These are phyloP conservation scores for Labeo calbasu DNA, from an alignment of 2,797 vertebrate genomes.

Conservation along the genomic window DNA sequence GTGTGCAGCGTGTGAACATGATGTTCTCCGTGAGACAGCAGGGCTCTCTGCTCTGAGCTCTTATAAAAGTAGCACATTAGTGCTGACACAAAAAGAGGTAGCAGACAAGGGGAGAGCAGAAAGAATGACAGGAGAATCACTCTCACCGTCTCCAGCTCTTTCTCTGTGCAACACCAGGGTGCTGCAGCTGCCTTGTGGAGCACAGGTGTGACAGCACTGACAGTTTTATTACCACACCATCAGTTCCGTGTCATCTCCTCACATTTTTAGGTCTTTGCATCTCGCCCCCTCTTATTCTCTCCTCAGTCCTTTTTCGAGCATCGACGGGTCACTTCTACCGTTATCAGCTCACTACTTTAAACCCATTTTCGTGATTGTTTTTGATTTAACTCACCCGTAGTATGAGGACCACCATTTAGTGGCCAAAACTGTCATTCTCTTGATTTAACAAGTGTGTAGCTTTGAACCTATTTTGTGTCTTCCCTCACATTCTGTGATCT, in stretches of 20 bases:
- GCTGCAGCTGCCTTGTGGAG: conserved; percentile 60
- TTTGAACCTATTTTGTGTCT: conserved; percentile 1
- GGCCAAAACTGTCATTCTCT: background rate
- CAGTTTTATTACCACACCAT: conserved; percentile 63
- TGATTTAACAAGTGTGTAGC: conserved; percentile 26
- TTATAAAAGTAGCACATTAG: conserved; percentile 58
- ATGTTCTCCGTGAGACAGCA: conserved; percentile 51
- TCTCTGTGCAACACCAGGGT: conserved; percentile 72
- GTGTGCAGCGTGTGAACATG: conserved; percentile 48
- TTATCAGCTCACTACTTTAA: background rate
- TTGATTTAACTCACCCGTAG: background rate
- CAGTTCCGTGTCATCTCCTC: conserved; percentile 47
- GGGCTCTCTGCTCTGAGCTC: conserved; percentile 39
- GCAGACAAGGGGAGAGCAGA: conserved; percentile 62
- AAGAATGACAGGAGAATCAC: conserved; percentile 72
- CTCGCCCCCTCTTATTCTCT: conserved; percentile 26
- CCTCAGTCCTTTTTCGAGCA: background rate
- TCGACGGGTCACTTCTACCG: background rate
- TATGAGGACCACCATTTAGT: background rate
- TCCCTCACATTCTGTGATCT: conserved; percentile 1
- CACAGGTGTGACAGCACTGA: conserved; percentile 64
- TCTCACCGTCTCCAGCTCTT: conserved; percentile 32
- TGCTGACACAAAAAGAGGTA: conserved; percentile 40
- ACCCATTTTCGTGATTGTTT: conserved; percentile 1
- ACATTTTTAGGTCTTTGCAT: conserved; percentile 20